phyloP scores from a whole-genome alignment of 2,113 vertebrate species.

The Zosterops japonicus region DNA sequence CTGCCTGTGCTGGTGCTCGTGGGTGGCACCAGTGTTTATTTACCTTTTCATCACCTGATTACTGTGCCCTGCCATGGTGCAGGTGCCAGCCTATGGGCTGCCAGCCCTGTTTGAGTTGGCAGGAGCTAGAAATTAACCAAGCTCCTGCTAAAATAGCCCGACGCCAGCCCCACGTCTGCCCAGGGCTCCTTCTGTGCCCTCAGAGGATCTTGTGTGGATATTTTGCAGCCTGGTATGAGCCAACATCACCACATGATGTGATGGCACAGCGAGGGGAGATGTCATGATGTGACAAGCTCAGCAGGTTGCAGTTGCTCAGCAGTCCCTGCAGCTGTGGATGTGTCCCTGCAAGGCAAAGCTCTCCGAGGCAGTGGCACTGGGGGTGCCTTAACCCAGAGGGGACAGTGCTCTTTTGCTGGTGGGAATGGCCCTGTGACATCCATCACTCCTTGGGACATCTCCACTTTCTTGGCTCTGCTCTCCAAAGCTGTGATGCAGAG shows the following conservation, averaged over 20 bases:
- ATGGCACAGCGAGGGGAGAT: rapidly evolving
- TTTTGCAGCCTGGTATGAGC: neutral
- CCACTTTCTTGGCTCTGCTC: neutral
- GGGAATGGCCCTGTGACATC: neutral
- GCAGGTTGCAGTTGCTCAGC: neutral
- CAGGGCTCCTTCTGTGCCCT: neutral
- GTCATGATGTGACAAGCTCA: rapidly evolving
- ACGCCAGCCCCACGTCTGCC: neutral
- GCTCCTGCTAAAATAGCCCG: neutral
- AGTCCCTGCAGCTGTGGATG: neutral
- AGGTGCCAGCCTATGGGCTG: neutral
- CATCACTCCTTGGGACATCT: rapidly evolving
- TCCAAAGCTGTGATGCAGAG: rapidly evolving
- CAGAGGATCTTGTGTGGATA: rapidly evolving
- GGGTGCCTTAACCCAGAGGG: neutral
- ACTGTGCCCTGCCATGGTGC: neutral
- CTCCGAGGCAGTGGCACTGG: neutral
- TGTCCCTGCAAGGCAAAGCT: neutral
- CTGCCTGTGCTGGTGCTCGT: neutral
- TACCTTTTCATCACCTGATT: slow-evolving; percentile 30
- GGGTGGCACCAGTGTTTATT: slow-evolving; percentile 37
- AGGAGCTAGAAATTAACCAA: neutral
- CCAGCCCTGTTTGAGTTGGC: slow-evolving; percentile 55
- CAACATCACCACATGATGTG: rapidly evolving
- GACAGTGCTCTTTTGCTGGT: neutral